Base-by-base conservation (phyloP, 2,797 vertebrate species). In the Perodicticus potto region DNA sequence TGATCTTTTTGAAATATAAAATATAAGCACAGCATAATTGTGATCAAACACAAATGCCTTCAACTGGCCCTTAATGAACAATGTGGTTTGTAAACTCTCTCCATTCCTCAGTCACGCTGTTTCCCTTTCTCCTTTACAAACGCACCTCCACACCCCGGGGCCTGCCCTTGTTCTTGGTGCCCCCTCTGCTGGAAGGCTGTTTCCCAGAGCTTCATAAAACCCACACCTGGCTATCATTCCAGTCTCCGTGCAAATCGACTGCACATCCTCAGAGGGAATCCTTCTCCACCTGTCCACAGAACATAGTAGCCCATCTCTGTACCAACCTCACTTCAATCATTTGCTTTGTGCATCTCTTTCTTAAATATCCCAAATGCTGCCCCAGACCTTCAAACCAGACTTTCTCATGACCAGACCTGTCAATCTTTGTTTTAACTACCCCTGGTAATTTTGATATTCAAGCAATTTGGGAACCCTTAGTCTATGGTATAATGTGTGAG, bases 71-170 rank as follows among this genome's bases (percentile, higher is more conserved):
- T 27, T 29, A 40, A 87, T 40, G 72, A 43, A 32, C 14, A 7
- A 17, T 7, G 32, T 32, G 65, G 17, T 67, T 57, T 61, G 49
- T 27, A 27, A n/a, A 10, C 16, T 29, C 20, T 65, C 23, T 13
- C 49, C 29, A 11, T 37, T 83, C 22, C 40, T 23, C 14, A 27
- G 7, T 73, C 19, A 22, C 34, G 16, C 23, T 7, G 23, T 34
- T 49, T 59, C 22, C 57, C 55, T 84, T 65, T 84, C 72, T 91
- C 69, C 63, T 59, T 86, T 65, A 59, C 63, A 82, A 86, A 82
- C 61, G 55, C n/a, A n/a, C n/a, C n/a, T n/a, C n/a, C n/a, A n/a
- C n/a, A n/a, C n/a, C n/a, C n/a, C n/a, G n/a, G n/a, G n/a, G n/a
- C 29, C 0, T 27, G 72, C 73, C 72, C 45, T 61, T 78, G 40